These are phyloP conservation scores for Sorex fumeus DNA, from an alignment of 2,113 vertebrate genomes.

Conservation along the genomic window DNA sequence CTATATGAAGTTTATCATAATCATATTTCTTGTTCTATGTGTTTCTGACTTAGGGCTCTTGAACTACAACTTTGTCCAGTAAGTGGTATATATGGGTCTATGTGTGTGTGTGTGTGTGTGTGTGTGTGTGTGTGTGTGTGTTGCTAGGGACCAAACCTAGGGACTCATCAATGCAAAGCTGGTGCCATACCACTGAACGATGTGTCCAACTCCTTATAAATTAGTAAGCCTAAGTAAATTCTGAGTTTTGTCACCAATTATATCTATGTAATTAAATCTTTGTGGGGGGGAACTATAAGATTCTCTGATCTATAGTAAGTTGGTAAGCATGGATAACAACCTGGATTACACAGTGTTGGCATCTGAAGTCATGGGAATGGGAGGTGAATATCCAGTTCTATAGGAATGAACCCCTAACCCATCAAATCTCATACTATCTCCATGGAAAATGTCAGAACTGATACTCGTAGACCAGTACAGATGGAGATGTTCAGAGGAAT, in stretches of 20 bases:
- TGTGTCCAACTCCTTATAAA: neutral
- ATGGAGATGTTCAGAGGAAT: neutral
- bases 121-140: too few species aligned
- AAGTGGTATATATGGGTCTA: too few species aligned
- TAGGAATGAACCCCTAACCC: neutral
- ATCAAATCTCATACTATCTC: neutral
- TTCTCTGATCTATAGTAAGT: neutral
- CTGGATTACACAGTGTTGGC: neutral
- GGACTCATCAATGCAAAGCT: too few species aligned
- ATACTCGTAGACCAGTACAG: neutral
- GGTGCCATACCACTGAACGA: too few species aligned
- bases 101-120: too few species aligned
- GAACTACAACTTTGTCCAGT: too few species aligned
- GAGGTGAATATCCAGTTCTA: neutral
- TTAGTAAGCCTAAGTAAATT: neutral
- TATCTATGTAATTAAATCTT: neutral
- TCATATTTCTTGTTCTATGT: too few species aligned
- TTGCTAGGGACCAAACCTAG: too few species aligned
- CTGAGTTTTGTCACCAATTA: neutral
- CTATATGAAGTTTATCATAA: too few species aligned
- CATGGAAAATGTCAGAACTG: neutral
- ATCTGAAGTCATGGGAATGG: neutral
- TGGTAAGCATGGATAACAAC: neutral
- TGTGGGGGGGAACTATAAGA: too few species aligned
- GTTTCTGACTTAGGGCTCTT: neutral